Evolutionary conservation across 1,140 invertebrate species (phyloP).

Genomic region (Heliconius himera): DNA sequence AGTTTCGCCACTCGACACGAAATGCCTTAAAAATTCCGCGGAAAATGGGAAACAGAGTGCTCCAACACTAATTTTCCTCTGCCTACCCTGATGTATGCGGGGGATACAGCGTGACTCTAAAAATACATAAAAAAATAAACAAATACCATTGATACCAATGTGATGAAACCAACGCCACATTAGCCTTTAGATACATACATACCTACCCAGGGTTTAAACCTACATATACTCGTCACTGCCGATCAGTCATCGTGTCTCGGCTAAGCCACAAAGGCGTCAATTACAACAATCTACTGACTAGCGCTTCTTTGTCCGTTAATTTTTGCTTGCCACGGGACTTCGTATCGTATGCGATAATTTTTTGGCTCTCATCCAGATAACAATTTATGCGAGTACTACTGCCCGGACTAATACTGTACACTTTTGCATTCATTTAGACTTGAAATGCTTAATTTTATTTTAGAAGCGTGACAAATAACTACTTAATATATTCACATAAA

Average conservation of each 20-base stretch:
- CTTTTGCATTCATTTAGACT: not conserved
- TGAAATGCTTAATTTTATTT: slow-evolving; percentile 7
- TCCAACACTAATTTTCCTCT: too few species aligned
- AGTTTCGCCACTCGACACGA: too few species aligned
- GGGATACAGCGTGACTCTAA: too few species aligned
- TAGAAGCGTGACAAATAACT: too few species aligned
- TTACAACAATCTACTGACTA: not conserved
- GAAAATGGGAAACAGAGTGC: too few species aligned
- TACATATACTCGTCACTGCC: not conserved
- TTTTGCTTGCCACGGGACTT: not conserved
- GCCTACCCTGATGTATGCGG: too few species aligned
- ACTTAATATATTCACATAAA: too few species aligned
- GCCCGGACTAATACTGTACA: not conserved
- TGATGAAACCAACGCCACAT: too few species aligned
- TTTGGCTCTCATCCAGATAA: slow-evolving; percentile 20
- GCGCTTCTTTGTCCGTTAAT: not conserved
- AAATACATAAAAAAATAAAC: not conserved
- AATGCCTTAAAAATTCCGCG: too few species aligned
- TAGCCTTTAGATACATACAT: too few species aligned
- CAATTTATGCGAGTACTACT: slow-evolving; percentile 10
- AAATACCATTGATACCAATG: too few species aligned
- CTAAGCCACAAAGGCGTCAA: not conserved
- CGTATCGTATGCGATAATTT: slow-evolving; percentile 2
- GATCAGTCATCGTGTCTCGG: not conserved
- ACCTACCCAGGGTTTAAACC: not conserved